phyloP scores from a whole-genome alignment of 2,888 invertebrate genomes.

The Ditylenchus weischeri region DNA sequence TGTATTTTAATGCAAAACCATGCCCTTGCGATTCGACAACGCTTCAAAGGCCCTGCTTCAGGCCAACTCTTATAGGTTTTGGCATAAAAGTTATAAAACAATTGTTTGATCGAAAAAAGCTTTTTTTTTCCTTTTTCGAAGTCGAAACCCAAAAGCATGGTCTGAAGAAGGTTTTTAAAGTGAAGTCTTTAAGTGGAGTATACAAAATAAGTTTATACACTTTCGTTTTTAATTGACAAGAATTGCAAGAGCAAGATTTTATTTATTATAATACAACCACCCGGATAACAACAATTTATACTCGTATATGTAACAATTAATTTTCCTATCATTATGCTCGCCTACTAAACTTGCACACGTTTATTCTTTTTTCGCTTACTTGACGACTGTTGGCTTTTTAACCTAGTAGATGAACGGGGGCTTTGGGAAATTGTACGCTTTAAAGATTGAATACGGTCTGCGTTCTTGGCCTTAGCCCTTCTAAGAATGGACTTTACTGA shows the following conservation, averaged over 20 bases:
- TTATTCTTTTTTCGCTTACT: too few species aligned
- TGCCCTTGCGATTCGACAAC: conserved; percentile 26
- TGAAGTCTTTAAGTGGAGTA: conserved; percentile 13
- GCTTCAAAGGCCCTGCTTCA: conserved; percentile 10
- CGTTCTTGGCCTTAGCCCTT: too few species aligned
- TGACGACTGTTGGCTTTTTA: too few species aligned
- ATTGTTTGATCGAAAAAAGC: conserved; percentile 11
- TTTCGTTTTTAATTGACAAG: neutral
- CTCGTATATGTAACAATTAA: too few species aligned
- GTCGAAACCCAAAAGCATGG: conserved; percentile 30
- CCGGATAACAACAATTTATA: conserved; percentile 2
- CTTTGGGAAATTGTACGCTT: too few species aligned
- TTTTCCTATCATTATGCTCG: too few species aligned
- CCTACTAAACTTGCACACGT: too few species aligned
- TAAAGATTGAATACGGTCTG: too few species aligned
- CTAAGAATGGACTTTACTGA: too few species aligned
- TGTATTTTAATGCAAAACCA: conserved; percentile 17
- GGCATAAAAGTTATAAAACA: conserved; percentile 3
- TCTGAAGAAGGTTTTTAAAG: conserved; percentile 1
- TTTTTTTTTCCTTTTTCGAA: conserved; percentile 14
- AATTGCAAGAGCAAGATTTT: conserved; percentile 16
- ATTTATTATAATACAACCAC: conserved; percentile 10
- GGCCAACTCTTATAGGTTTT: conserved; percentile 7
- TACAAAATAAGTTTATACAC: conserved; percentile 10
- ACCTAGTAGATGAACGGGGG: too few species aligned